phyloP scores from a whole-genome alignment of 2,797 vertebrate genomes.

The Falco columbarius region DNA sequence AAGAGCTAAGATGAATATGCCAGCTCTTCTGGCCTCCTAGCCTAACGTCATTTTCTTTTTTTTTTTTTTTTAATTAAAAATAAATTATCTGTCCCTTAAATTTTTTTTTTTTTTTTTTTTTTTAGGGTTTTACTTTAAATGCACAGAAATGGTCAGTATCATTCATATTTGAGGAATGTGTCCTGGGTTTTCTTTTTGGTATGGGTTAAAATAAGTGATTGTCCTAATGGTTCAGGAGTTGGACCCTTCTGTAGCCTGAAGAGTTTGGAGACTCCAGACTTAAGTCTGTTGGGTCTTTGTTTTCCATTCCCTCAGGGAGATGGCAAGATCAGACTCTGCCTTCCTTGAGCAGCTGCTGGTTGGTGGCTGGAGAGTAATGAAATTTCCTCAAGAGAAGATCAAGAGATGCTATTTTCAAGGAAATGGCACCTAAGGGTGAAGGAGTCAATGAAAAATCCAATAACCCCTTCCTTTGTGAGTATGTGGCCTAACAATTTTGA shows the following conservation, averaged over 20 bases:
- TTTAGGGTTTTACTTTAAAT: conserved; percentile 22
- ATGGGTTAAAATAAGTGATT: conserved; percentile 48
- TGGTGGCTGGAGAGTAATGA: conserved; percentile 56
- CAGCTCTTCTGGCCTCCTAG: background rate
- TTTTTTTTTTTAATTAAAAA: background rate
- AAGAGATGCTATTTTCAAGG: conserved; percentile 30
- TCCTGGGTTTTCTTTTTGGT: conserved; percentile 36
- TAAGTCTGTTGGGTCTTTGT: conserved; percentile 7
- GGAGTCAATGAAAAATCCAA: conserved; percentile 14
- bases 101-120: background rate
- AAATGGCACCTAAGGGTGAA: conserved; percentile 27
- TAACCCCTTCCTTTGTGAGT: conserved; percentile 51
- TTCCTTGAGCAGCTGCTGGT: conserved; percentile 27
- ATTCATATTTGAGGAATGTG: conserved; percentile 28
- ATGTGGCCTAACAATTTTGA: conserved; percentile 59
- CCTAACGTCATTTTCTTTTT: background rate
- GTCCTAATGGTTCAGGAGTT: conserved; percentile 53
- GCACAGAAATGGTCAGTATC: background rate
- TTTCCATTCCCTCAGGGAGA: background rate
- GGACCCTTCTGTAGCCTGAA: conserved; percentile 17
- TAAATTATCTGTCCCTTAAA: background rate
- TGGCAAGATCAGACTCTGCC: background rate
- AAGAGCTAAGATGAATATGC: background rate
- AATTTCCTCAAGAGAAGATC: background rate
- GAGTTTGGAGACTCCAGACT: conserved; percentile 41